phyloP scores from a whole-genome alignment of 30 jellyfish, hydroid and myxozoan genomes.

The Haliclystus octoradiatus region DNA sequence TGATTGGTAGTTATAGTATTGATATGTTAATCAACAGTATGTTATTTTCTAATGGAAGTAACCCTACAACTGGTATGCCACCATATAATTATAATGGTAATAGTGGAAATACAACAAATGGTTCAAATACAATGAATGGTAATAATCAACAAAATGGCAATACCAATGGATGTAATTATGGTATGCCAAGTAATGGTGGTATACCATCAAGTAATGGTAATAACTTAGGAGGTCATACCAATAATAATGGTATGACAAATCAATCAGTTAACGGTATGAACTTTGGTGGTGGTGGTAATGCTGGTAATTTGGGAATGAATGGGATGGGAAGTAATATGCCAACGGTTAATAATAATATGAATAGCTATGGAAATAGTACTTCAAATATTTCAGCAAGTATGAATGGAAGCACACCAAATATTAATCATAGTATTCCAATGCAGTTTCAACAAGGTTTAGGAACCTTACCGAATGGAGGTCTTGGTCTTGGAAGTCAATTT shows the following conservation, averaged over 20 bases:
- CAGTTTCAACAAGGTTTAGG: slow-evolving; percentile 50
- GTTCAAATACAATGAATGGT: not conserved
- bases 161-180: not conserved
- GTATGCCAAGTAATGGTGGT: not conserved
- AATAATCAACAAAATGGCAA: not conserved
- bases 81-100: not conserved
- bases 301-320: not conserved
- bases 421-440: slow-evolving; percentile 38
- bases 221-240: not conserved
- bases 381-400: slow-evolving; percentile 21
- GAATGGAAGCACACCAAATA: slow-evolving; percentile 18
- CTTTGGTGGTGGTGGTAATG: not conserved
- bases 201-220: too few relatives aligned
- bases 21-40: slow-evolving; percentile 74
- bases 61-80: not conserved
- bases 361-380: slow-evolving; percentile 8
- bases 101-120: not conserved
- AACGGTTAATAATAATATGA: not conserved
- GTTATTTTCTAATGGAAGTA: slow-evolving; percentile 59
- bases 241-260: not conserved
- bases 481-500: slow-evolving; percentile 41
- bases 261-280: not conserved
- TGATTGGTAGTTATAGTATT: slow-evolving; percentile 81
- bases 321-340: not conserved
- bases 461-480: slow-evolving; percentile 23